Evolutionary conservation across 1,140 invertebrate genomes (phyloP).

Genomic region (Stegodyphus dumicola): DNA sequence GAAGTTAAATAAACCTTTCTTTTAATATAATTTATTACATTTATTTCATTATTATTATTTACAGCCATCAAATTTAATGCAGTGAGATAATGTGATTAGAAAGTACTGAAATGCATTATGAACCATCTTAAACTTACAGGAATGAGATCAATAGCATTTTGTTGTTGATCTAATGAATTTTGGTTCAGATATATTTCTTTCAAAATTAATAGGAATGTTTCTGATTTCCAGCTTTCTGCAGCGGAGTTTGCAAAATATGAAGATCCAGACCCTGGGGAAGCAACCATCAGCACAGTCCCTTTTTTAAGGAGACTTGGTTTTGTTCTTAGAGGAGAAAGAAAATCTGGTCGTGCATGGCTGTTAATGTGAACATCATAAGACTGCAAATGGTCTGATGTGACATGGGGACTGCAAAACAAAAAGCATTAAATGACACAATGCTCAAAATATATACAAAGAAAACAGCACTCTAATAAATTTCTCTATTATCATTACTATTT

Average conservation of each 20-base stretch:
- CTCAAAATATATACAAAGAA: too few relatives aligned
- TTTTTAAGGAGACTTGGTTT: slow-evolving; percentile 46
- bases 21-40: too few relatives aligned
- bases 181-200: slow-evolving; percentile 86
- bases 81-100: too few relatives aligned
- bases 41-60: too few relatives aligned
- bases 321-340: slow-evolving; percentile 19
- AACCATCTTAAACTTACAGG: slow-evolving; percentile 1
- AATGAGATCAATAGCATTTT: slow-evolving; percentile 6
- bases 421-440: not conserved
- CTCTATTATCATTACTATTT: too few relatives aligned
- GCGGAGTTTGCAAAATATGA: slow-evolving; percentile 6
- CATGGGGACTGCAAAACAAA: not conserved
- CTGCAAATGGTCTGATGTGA: slow-evolving; percentile 1
- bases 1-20: too few relatives aligned
- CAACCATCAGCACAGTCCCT: slow-evolving; percentile 30
- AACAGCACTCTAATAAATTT: too few relatives aligned
- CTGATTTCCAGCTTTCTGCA: slow-evolving; percentile 81
- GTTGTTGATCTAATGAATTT: slow-evolving; percentile 64
- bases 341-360: slow-evolving; percentile 26
- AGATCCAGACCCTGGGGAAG: slow-evolving; percentile 9
- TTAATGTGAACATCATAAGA: not conserved
- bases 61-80: too few relatives aligned
- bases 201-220: slow-evolving; percentile 82
- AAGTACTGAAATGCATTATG: too few relatives aligned